Evolutionary conservation across 2,888 invertebrate species (phyloP), one percentile per base, ranked within the genome.

Genomic region (Eristalinus sepulchralis): DNA sequence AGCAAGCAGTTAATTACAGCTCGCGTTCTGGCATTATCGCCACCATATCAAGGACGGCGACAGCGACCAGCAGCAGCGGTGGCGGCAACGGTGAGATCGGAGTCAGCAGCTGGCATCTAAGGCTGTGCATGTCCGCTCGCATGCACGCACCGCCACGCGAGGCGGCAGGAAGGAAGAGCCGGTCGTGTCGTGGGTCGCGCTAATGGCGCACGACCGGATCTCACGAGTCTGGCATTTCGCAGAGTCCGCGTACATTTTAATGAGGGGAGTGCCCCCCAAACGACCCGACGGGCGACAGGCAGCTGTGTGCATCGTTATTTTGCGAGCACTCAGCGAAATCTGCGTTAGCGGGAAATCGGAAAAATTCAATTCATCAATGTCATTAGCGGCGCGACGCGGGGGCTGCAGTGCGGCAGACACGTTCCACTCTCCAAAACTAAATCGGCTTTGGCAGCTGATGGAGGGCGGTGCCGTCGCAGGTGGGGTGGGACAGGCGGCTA

Each of bases 1-100:
- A 85, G 77, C 78, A 70, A 86, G 85, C 85, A 88, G 88, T 88
- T 88, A 88, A 88, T 88, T 88, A 88, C 88, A 83, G 70, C 73
- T 78, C 81, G 71, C 85, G 77, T 81, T 70, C 70, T 70, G 77
- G 77, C 55, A 85, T 85, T 77, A 77, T 85, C 81, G 59, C 59
- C 63, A 67, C 71, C 66, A 71, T 66, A 47, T 47, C 47, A 47
- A 47, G 47, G 47, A 47, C 47, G 9, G 47, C 39, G 55, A 24
- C 53, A 72, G 60, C 55, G 63, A 0, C 20, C 22, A 39, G 59
- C 63, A 22, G 31, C 39, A 62, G 17, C 11, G 2, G 47, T 27
- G 27, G 5, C 27, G 27, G 27, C 27, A 27, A 17, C n/a, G 47
- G 47, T 17, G 47, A 47, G 47, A 47, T 47, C 47, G 53, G 60